phyloP scores from a whole-genome alignment of 2,797 vertebrate species.

The Cynopterus sphinx region DNA sequence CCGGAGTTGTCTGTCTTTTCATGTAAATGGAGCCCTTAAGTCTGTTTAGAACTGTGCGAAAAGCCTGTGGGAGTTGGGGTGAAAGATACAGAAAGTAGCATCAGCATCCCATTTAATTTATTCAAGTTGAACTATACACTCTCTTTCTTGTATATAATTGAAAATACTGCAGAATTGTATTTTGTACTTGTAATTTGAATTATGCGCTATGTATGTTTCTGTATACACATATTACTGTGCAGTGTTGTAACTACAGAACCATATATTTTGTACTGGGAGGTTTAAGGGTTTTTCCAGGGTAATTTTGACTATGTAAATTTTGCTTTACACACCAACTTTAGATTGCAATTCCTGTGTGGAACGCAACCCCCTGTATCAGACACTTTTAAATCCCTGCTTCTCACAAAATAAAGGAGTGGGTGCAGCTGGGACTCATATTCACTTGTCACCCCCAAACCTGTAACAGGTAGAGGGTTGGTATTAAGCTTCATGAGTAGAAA shows the following conservation, averaged over 20 bases:
- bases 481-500: not conserved
- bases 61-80: slow-evolving; percentile 73
- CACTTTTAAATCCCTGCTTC: not conserved
- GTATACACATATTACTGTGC: slow-evolving; percentile 51
- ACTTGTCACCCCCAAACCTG: not conserved
- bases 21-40: slow-evolving; percentile 75
- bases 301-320: slow-evolving; percentile 70
- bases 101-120: slow-evolving; percentile 47
- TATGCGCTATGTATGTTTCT: slow-evolving; percentile 24
- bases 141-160: slow-evolving; percentile 52
- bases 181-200: slow-evolving; percentile 53
- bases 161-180: slow-evolving; percentile 34
- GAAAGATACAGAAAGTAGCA: slow-evolving; percentile 37
- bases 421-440: not conserved
- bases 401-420: not conserved
- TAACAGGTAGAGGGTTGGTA: not conserved
- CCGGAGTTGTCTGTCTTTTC: slow-evolving; percentile 74
- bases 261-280: slow-evolving; percentile 35
- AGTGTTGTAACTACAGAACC: slow-evolving; percentile 15
- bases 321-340: not conserved
- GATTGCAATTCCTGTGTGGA: not conserved
- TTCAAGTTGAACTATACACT: slow-evolving; percentile 42
- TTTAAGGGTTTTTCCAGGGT: slow-evolving; percentile 74
- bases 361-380: not conserved
- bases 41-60: slow-evolving; percentile 65